Base-by-base conservation (phyloP, 1,140 invertebrate species). In the Tyrophagus putrescentiae region DNA sequence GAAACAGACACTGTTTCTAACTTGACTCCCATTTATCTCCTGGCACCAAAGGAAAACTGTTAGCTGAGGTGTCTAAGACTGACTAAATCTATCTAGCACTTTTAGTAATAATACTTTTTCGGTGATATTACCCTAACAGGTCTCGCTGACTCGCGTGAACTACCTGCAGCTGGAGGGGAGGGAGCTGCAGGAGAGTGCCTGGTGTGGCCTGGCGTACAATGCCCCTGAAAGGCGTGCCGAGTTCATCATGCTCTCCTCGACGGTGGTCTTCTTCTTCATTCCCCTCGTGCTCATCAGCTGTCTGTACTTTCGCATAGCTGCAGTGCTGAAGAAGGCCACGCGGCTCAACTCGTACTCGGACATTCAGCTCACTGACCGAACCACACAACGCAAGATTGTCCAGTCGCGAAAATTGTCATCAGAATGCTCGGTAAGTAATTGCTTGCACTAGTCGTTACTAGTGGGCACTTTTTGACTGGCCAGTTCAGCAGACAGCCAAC, bases 241-340 rank as follows among this genome's bases (percentile, higher is more conserved):
- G 64, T 68, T 36, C 65, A 68, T 56, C 48, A 64, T 68, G 75
- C 67, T 64, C 69, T 72, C 60, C 65, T 73, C 28, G 68, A 78
- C 70, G 57, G 70, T 39, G 60, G 21, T 68, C 0, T 69, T 69
- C 57, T 69, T 69, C 59, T 53, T 69, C 3, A 33, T 67, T 4
- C 68, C 68, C 5, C 27, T 69, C 18, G 41, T 61, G 9, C 28
- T 69, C 9, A 68, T 69, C n/a, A 52, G 57, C 28, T 60, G 56
- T n/a, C 62, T 69, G 11, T 69, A 69, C 34, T 62, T 64, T 16
- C 36, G 58, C 18, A 69, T 69, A 21, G 68, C 62, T 4, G 36
- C 56, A 25, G 64, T 67, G 18, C 57, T 69, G 11, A 62, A 65
- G 18, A 48, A 64, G 25, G 65, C 67, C 1, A 60, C 54, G 11